These are phyloP conservation scores for Aricia artaxerxes DNA, from an alignment of 2,888 invertebrate genomes.

Conservation along the genomic window DNA sequence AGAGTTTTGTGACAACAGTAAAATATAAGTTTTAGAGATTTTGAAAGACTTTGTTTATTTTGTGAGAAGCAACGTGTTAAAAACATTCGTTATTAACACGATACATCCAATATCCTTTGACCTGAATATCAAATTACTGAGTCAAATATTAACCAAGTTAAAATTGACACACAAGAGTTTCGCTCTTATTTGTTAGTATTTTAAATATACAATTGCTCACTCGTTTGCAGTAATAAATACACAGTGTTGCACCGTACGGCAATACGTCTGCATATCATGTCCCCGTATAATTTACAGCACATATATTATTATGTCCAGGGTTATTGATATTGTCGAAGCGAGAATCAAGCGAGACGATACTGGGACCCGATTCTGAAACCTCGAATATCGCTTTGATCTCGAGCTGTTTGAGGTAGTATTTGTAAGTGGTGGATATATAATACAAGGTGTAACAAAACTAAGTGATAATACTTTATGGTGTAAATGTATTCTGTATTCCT, in stretches of 20 bases:
- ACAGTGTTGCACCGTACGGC: slow-evolving; percentile 24
- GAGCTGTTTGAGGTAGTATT: no score
- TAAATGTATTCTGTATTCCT: no score
- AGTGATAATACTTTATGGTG: no score
- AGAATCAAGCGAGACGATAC: slow-evolving; percentile 1
- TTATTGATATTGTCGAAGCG: slow-evolving; percentile 33
- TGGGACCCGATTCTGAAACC: background rate
- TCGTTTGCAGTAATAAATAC: slow-evolving; percentile 12
- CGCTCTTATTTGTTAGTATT: background rate
- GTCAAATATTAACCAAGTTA: slow-evolving; percentile 19
- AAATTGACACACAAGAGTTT: background rate
- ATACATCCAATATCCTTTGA: slow-evolving; percentile 26
- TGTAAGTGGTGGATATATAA: no score
- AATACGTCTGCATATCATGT: slow-evolving; percentile 32
- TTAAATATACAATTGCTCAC: background rate
- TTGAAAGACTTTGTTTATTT: no score
- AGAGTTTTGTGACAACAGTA: no score
- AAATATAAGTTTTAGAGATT: no score
- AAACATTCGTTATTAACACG: background rate
- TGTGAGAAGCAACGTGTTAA: background rate
- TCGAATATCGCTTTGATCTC: background rate
- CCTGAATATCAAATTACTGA: slow-evolving; percentile 27
- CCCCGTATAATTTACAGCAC: slow-evolving; percentile 28
- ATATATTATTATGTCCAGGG: slow-evolving; percentile 24
- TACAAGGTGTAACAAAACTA: no score